Evolutionary conservation across 2,888 invertebrate genomes (phyloP), one percentile per base, ranked within the genome.

Genomic region (Caenorhabditis afra): DNA sequence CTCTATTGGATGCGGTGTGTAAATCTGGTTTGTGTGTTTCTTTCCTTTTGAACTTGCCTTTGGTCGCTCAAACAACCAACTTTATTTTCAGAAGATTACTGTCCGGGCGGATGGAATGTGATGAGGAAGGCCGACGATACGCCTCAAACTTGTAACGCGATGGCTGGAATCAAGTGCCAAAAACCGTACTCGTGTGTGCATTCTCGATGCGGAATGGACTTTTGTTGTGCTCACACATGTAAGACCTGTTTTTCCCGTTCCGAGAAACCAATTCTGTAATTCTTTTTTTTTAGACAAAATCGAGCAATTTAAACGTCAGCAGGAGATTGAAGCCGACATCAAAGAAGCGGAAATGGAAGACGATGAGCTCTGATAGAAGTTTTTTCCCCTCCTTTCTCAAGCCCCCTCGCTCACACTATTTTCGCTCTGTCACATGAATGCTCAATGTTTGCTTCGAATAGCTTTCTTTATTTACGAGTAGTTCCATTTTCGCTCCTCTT

Each of bases 161-260:
- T 84, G 77, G 81, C 64, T 16, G 67, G 79, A 35, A 44, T 73
- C 11, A 87, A 87, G 78, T 87, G 87, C 47, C 81, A 81, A 16
- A 87, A 87, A 52, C 87, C 87, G 20, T 83, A 86, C 70, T 81
- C 79, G 29, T 87, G 87, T 77, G 86, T 87, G 18, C 85, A 84
- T 47, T 84, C 87, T 1, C 85, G 85, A 44, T 87, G 87, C 78
- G 87, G 86, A 16, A 83, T 87, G 59, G 82, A 81, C 52, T 87
- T 87, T 50, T 87, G 87, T 59, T 87, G 87, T 76, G 86, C 82
- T 16, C 85, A 84, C 73, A 65, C 83, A 62, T 85, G 87, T 87
- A 59, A 79, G 81, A 29, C 3, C 7, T 3, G 4, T 5, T 7
- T 29, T 7, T 3, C 7, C 29, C 29, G 55, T 44, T 4, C 20